Evolutionary conservation across 2,888 invertebrate genomes (phyloP).

Genomic region (Drosophila subsilvestris): DNA sequence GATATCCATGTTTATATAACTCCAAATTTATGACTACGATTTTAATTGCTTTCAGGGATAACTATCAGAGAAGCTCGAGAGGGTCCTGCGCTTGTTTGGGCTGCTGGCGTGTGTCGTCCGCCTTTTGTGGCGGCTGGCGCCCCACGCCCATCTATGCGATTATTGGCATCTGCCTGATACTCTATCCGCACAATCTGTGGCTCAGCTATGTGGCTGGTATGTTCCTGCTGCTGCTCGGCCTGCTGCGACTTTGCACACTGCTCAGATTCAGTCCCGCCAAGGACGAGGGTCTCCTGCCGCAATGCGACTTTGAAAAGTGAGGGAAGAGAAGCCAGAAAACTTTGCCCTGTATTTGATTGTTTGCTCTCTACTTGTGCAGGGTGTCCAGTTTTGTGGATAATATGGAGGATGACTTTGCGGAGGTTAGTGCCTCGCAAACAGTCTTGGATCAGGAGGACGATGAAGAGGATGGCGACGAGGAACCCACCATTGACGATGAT

Average conservation of each 20-base stretch:
- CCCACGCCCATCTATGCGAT: constrained; percentile 80
- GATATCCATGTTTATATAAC: constrained; percentile 5
- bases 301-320: constrained; percentile 83
- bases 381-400: constrained; percentile 81
- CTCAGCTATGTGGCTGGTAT: constrained; percentile 85
- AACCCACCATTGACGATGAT: constrained; percentile 79
- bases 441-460: constrained; percentile 78
- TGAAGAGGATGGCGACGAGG: constrained; percentile 78
- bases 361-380: constrained; percentile 62
- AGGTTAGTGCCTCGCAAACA: constrained; percentile 68
- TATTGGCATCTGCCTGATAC: constrained; percentile 79
- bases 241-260: constrained; percentile 83
- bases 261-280: constrained; percentile 76
- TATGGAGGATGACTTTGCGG: constrained; percentile 80
- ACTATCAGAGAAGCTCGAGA: constrained; percentile 56
- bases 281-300: constrained; percentile 82
- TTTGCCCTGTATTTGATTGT: constrained; percentile 35
- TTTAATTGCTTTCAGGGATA: constrained; percentile 70
- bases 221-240: constrained; percentile 84
- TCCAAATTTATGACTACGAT: constrained; percentile 35
- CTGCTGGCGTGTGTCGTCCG: constrained; percentile 79
- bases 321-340: constrained; percentile 10
- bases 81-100: constrained; percentile 61
- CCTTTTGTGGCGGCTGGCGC: constrained; percentile 81
- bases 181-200: constrained; percentile 85